Evolutionary conservation across 2,888 invertebrate species (phyloP).

Genomic region (Tachina fera): DNA sequence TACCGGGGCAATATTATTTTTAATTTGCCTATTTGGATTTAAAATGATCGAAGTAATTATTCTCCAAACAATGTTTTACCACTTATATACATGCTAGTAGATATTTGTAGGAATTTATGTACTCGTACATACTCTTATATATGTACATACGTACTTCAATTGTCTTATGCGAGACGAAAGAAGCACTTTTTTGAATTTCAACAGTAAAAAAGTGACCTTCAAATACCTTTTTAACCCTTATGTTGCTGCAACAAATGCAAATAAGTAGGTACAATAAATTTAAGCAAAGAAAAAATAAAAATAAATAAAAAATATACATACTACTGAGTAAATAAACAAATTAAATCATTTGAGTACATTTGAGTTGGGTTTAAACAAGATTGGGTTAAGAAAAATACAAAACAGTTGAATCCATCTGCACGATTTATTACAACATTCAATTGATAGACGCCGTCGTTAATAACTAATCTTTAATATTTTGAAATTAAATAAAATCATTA

Average conservation of each 20-base stretch:
- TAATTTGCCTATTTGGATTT: no score
- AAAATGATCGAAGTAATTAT: no score
- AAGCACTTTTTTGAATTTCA: constrained; percentile 4
- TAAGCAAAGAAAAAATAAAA: no score
- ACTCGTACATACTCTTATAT: not conserved
- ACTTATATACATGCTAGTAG: no score
- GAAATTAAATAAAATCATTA: no score
- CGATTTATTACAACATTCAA: constrained; percentile 40
- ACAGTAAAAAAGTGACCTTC: constrained; percentile 15
- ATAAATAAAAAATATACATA: no score
- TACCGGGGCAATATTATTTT: no score
- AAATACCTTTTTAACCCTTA: constrained; percentile 26
- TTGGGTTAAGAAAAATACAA: constrained; percentile 18
- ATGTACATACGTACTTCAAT: not conserved
- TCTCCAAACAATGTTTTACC: no score
- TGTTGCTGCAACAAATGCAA: not conserved
- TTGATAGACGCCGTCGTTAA: not conserved
- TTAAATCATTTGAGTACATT: not conserved
- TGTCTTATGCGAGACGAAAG: not conserved
- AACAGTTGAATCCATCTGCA: constrained; percentile 31
- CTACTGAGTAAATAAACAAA: not conserved
- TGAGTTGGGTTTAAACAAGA: constrained; percentile 6
- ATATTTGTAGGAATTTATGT: not conserved
- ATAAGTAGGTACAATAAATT: no score
- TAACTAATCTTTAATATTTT: not conserved